Conservation (phyloP, 2,888 invertebrate species). For the Chironomus riparius region DNA sequence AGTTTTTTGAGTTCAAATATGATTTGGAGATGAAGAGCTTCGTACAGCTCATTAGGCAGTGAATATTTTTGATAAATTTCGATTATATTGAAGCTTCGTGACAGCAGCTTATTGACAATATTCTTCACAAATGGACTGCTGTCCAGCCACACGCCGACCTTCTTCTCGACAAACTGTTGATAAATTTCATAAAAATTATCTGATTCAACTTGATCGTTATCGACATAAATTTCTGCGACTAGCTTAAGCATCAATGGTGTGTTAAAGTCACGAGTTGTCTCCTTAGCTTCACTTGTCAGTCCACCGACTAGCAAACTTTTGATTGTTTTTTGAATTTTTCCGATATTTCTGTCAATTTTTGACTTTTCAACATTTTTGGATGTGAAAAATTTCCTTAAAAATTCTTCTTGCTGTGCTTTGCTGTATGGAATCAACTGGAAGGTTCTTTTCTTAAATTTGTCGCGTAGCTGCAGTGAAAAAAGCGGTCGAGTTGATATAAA, state of each 20-base stretch:
- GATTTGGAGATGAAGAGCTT: background rate
- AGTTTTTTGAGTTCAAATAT: background rate
- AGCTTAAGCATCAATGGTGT: background rate
- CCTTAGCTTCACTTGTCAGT: too few species aligned
- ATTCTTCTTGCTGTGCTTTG: background rate
- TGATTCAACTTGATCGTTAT: background rate
- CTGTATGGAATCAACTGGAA: background rate
- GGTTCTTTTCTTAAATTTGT: background rate
- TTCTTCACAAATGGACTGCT: background rate
- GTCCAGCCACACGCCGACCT: background rate
- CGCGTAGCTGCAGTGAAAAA: background rate
- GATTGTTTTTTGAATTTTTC: too few species aligned
- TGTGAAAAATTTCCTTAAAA: background rate
- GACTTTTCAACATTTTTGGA: background rate
- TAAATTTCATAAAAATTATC: background rate
- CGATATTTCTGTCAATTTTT: too few species aligned
- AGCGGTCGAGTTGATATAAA: background rate
- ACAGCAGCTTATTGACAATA: background rate
- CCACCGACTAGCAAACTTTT: too few species aligned
- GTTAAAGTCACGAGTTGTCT: background rate
- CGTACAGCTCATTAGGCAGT: background rate
- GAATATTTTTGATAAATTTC: background rate
- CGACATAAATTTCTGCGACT: background rate
- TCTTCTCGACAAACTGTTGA: background rate
- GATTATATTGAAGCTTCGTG: background rate